Conservation (phyloP, 2,797 vertebrate genomes). For the Gambelia wislizenii region DNA sequence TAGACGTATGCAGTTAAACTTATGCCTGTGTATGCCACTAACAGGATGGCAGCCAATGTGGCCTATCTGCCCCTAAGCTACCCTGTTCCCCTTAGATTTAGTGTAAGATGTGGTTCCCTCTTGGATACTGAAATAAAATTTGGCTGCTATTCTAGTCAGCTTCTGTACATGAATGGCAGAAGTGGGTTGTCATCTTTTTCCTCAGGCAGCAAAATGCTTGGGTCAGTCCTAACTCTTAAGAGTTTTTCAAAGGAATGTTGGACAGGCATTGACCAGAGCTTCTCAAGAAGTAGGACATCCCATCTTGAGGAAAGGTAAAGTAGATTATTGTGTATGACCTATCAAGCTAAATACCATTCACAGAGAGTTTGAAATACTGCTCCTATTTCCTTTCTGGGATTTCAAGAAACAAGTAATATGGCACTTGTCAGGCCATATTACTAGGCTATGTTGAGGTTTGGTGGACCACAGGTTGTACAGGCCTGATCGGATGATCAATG, state of each 20-base stretch:
- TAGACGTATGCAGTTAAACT: too few species aligned
- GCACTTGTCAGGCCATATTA: background rate
- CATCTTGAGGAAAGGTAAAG: background rate
- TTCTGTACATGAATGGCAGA: background rate
- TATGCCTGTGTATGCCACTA: too few species aligned
- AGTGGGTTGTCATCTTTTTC: background rate
- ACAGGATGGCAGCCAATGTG: too few species aligned
- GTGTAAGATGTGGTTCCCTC: background rate
- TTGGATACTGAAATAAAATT: background rate
- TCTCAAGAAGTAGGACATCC: background rate
- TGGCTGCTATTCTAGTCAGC: background rate
- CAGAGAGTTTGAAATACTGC: background rate
- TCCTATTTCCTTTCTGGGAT: background rate
- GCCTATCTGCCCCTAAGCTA: background rate
- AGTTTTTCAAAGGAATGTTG: background rate
- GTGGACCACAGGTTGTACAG: background rate
- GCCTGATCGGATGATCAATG: background rate
- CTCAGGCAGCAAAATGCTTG: background rate
- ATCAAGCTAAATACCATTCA: background rate
- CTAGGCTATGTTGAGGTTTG: background rate
- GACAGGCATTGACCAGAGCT: background rate
- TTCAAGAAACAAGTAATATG: background rate
- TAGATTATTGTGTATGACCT: background rate
- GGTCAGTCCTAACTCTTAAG: background rate
- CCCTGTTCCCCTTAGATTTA: background rate